Percentiles rank a stretch among this genome's conserved stretches.
Conservation (phyloP, 2,797 vertebrate species). For the Valencia hispanica region DNA sequence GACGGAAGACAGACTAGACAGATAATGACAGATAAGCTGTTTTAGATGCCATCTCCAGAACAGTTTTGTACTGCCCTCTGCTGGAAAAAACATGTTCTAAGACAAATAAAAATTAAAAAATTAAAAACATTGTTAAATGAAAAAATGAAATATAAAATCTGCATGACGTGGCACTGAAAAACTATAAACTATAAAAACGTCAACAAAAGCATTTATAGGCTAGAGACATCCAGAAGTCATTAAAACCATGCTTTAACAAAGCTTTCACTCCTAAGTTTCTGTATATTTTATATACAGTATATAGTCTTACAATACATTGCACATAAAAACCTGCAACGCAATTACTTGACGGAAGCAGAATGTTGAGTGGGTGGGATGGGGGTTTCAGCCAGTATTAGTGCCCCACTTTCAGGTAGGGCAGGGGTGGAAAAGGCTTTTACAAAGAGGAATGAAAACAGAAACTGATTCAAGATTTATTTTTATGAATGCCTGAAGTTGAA, state of each 20-base stretch:
- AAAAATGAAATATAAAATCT: neutral
- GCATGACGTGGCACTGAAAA: neutral
- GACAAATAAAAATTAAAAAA: neutral
- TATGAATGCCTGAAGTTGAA: neutral
- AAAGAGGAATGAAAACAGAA: neutral
- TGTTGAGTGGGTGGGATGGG: too few relatives aligned
- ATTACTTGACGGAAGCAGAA: too few relatives aligned
- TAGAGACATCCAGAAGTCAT: neutral
- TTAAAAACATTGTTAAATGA: neutral
- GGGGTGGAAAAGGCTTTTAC: neutral
- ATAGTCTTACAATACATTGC: too few relatives aligned
- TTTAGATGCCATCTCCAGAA: neutral
- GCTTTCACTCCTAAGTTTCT: neutral
- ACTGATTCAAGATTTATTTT: neutral
- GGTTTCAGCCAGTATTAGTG: too few relatives aligned
- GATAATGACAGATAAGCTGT: neutral
- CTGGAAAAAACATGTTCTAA: slow-evolving; percentile 4
- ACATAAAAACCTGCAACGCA: too few relatives aligned
- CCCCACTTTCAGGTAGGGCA: too few relatives aligned
- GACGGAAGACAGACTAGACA: neutral
- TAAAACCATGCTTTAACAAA: neutral
- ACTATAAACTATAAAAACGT: neutral
- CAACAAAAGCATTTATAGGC: neutral
- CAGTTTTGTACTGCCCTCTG: slow-evolving; percentile 14
- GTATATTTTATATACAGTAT: too few relatives aligned